Percentiles rank a stretch among this genome's conserved stretches.
These are phyloP conservation scores for Sipha maydis DNA, from an alignment of 2,888 invertebrate genomes.

Conservation along the genomic window DNA sequence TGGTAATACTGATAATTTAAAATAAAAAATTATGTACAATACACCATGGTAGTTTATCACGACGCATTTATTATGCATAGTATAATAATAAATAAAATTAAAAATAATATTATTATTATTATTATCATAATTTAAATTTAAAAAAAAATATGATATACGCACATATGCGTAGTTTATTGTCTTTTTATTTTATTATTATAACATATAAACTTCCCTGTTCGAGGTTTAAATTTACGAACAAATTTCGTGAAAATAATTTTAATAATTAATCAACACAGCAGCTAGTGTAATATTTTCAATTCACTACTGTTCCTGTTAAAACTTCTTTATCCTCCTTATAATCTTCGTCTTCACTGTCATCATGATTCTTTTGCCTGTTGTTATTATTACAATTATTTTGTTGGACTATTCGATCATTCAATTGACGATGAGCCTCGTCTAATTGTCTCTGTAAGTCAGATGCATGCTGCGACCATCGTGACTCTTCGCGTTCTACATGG, in stretches of 20 bases:
- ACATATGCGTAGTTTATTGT: slow-evolving; percentile 12
- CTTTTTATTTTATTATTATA: slow-evolving; percentile 16
- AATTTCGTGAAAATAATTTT: background rate
- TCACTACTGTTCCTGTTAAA: background rate
- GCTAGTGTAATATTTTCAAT: background rate
- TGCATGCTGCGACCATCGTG: background rate
- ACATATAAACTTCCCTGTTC: slow-evolving; percentile 2
- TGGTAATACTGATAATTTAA: background rate
- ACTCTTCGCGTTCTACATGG: slow-evolving; percentile 15
- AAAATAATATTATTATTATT: slow-evolving; percentile 10
- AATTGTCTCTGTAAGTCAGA: slow-evolving; percentile 13
- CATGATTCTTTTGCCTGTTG: background rate
- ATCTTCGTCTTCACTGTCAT: background rate
- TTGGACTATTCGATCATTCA: background rate
- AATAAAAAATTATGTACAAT: slow-evolving; percentile 11
- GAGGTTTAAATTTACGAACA: background rate
- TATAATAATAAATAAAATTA: background rate
- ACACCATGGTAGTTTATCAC: background rate
- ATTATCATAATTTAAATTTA: background rate
- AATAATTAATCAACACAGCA: background rate
- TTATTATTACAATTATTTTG: background rate
- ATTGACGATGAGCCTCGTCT: background rate
- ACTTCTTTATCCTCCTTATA: background rate
- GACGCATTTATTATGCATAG: background rate
- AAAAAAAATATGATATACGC: background rate